Conservation (phyloP, 2,113 vertebrate genomes). For the Colistium nudipinnis region DNA sequence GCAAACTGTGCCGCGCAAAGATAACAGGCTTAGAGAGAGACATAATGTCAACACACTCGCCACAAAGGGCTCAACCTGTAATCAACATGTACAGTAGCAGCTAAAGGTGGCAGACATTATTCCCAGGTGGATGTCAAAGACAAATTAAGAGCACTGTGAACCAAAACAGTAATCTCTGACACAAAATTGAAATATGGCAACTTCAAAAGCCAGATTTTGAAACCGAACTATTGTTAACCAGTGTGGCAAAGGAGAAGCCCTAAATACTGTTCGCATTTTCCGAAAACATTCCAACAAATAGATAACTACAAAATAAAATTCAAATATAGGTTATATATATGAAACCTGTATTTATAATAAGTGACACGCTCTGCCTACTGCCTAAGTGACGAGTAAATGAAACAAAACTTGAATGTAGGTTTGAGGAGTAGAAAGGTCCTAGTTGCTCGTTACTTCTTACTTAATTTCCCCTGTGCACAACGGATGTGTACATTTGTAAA, state of each 20-base stretch:
- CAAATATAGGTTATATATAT: neutral
- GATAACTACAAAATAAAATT: neutral
- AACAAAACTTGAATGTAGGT: neutral
- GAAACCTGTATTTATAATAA: too few species aligned
- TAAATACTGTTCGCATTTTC: neutral
- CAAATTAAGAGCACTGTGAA: slow-evolving; percentile 2
- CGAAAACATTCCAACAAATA: neutral
- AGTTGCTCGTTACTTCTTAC: neutral
- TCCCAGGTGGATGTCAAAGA: neutral
- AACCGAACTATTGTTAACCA: neutral
- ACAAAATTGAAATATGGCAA: neutral
- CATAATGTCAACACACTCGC: slow-evolving; percentile 36
- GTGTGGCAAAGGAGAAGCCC: neutral
- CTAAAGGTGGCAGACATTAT: neutral
- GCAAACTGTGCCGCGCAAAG: slow-evolving; percentile 62
- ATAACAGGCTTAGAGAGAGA: slow-evolving; percentile 68
- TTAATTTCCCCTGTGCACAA: neutral
- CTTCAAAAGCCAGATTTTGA: slow-evolving; percentile 11
- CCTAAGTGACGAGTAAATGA: too few species aligned
- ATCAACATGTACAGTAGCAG: slow-evolving; percentile 33
- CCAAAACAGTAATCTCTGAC: slow-evolving; percentile 24
- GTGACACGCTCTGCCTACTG: too few species aligned
- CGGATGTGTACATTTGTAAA: neutral
- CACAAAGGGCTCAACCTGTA: slow-evolving; percentile 53
- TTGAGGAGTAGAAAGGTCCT: neutral